phyloP scores from a whole-genome alignment of 2,113 vertebrate species.

The Enhydra lutris region DNA sequence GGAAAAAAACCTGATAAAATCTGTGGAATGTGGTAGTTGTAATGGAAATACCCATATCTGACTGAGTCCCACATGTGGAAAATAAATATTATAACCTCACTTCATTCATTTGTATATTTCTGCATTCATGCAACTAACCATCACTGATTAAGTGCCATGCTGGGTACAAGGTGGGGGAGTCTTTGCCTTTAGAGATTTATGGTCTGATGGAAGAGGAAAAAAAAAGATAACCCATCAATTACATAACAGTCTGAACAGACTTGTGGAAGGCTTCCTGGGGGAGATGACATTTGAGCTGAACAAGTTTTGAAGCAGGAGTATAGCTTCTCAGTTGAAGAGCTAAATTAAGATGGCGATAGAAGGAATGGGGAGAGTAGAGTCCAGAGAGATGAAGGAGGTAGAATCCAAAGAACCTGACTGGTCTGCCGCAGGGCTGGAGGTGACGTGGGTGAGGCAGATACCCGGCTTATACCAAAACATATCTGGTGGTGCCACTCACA shows the following conservation, averaged over 20 bases:
- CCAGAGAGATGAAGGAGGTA: neutral
- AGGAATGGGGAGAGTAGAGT: neutral
- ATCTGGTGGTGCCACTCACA: neutral
- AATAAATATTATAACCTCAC: neutral
- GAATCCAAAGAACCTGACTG: neutral
- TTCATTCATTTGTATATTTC: neutral
- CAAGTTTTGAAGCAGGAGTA: neutral
- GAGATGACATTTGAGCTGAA: neutral
- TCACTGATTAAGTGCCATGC: neutral
- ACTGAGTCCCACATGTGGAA: neutral
- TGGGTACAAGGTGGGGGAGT: neutral
- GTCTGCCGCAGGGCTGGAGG: neutral
- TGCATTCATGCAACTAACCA: neutral
- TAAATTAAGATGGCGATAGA: neutral
- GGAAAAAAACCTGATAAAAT: neutral
- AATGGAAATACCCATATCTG: neutral
- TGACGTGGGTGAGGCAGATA: neutral
- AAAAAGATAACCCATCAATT: neutral
- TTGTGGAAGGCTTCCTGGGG: neutral
- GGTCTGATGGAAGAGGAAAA: neutral
- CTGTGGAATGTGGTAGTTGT: neutral
- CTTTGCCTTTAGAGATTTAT: neutral
- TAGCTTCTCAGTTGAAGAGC: neutral
- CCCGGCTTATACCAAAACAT: neutral
- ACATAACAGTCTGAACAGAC: neutral